A percentile compares a stretch with the other conserved stretches of the same genome.
These are phyloP conservation scores for Pygoscelis adeliae DNA, from an alignment of 2,113 vertebrate genomes.

Conservation along the genomic window DNA sequence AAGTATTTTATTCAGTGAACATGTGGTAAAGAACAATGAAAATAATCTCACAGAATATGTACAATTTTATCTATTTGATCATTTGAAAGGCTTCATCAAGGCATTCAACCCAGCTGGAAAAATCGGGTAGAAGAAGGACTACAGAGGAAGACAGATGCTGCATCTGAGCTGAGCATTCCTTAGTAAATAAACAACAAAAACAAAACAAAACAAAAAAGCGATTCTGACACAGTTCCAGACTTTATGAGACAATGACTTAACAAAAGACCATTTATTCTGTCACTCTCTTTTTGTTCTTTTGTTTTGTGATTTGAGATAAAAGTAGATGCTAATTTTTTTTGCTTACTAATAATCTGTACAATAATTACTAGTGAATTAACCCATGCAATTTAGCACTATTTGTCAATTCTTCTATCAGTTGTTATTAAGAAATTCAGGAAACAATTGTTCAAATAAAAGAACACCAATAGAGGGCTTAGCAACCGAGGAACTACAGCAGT, in stretches of 20 bases:
- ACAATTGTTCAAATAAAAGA: conserved; percentile 62
- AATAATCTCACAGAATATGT: conserved; percentile 60
- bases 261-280: conserved; percentile 63
- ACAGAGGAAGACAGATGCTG: conserved; percentile 70
- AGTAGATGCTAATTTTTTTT: conserved; percentile 60
- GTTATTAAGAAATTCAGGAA: conserved; percentile 62
- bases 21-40: conserved; percentile 68
- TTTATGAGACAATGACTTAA: conserved; percentile 64
- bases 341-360: conserved; percentile 65
- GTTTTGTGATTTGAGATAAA: conserved; percentile 58
- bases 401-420: conserved; percentile 50
- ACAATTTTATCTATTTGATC: conserved; percentile 68
- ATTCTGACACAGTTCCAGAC: conserved; percentile 72
- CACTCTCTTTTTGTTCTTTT: conserved; percentile 11
- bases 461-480: not conserved
- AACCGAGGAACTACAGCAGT: not conserved
- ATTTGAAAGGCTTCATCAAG: conserved; percentile 72
- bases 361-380: conserved; percentile 59
- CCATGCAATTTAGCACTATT: conserved; percentile 56
- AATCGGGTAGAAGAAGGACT: not conserved
- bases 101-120: conserved; percentile 60
- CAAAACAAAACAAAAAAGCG: conserved; percentile 39
- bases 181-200: conserved; percentile 69
- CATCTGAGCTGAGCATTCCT: conserved; percentile 48
- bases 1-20: conserved; percentile 52